Evolutionary conservation across 2,888 invertebrate genomes (phyloP).

Genomic region (Gari tellinella): DNA sequence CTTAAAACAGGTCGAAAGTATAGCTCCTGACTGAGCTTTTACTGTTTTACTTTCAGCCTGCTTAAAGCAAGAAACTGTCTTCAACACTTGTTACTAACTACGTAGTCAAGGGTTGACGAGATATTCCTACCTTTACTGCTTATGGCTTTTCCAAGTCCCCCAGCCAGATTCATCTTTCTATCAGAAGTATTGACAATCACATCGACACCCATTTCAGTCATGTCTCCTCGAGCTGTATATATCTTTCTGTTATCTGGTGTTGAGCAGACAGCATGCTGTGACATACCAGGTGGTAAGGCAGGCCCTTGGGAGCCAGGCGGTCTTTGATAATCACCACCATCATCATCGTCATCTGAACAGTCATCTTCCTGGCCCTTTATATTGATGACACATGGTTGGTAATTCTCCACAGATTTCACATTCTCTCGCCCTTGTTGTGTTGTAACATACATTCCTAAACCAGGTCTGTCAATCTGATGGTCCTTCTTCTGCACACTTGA

Average conservation of each 20-base stretch:
- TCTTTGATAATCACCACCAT: not conserved
- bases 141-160: slow-evolving; percentile 33
- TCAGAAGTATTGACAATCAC: slow-evolving; percentile 35
- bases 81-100: too few species aligned
- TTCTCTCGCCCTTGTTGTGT: slow-evolving; percentile 22
- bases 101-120: too few species aligned
- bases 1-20: too few species aligned
- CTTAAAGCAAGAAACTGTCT: too few species aligned
- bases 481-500: slow-evolving; percentile 16
- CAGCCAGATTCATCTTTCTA: slow-evolving; percentile 24
- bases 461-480: slow-evolving; percentile 30
- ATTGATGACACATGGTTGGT: slow-evolving; percentile 10
- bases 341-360: slow-evolving; percentile 9
- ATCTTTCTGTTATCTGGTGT: slow-evolving; percentile 29
- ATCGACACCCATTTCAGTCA: slow-evolving; percentile 41
- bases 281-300: not conserved
- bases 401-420: slow-evolving; percentile 15
- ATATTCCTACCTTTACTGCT: slow-evolving; percentile 18
- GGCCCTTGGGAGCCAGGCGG: too few species aligned
- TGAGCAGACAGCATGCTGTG: slow-evolving; percentile 11
- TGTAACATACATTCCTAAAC: slow-evolving; percentile 30
- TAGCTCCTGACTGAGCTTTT: too few species aligned
- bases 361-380: not conserved
- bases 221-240: slow-evolving; percentile 36
- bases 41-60: too few species aligned